A percentile compares a stretch with the other conserved stretches of the same genome.
phyloP scores from a whole-genome alignment of 2,113 vertebrate species.

The Clarias batrachus region DNA sequence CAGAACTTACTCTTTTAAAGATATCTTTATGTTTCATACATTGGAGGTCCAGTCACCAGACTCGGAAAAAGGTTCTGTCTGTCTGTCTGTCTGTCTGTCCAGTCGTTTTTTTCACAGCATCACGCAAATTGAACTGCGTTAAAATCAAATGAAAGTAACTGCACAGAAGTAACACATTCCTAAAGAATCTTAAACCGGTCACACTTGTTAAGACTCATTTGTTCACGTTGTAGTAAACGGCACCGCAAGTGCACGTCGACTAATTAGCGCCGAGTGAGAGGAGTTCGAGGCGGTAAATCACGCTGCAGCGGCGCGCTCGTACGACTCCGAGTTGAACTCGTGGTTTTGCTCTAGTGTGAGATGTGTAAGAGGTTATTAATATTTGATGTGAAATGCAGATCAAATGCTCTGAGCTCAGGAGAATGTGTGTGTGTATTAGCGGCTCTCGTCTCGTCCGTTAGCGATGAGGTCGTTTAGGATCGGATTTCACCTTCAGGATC shows the following conservation, averaged over 20 bases:
- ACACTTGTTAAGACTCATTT: neutral
- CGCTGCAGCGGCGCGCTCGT: neutral
- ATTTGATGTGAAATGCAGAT: neutral
- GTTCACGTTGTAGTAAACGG: neutral
- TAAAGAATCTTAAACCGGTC: neutral
- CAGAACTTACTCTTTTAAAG: too few species aligned
- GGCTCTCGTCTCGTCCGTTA: neutral
- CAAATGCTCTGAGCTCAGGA: neutral
- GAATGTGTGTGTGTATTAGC: neutral
- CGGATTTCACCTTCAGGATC: neutral
- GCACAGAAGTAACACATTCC: neutral
- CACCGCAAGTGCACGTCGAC: neutral
- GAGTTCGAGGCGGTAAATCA: too few species aligned
- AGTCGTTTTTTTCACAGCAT: too few species aligned
- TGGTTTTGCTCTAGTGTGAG: neutral
- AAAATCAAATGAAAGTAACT: neutral
- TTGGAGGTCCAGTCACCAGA: too few species aligned
- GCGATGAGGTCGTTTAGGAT: neutral
- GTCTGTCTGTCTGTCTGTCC: too few species aligned
- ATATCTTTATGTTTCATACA: too few species aligned
- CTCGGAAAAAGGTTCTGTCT: too few species aligned
- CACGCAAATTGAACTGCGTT: neutral
- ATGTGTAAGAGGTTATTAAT: conserved; percentile 4
- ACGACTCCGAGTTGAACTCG: neutral
- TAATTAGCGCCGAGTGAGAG: neutral